Base-by-base conservation (phyloP, 2,113 vertebrate species). In the Dunckerocampus dactyliophorus region DNA sequence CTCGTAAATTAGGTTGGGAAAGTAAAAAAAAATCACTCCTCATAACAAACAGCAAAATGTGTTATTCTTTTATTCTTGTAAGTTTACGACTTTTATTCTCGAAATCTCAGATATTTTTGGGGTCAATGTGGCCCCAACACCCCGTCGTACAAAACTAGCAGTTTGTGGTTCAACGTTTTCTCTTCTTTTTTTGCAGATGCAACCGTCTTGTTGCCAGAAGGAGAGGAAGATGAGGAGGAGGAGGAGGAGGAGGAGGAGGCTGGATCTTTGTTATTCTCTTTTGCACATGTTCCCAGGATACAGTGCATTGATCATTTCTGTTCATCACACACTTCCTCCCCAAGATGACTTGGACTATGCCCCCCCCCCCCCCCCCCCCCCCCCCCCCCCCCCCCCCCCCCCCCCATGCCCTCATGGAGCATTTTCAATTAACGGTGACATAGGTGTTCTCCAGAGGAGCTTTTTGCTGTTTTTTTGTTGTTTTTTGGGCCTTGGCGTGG, bases 221-320 rank as follows among this genome's bases (percentile, higher is more conserved):
- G 62, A 62, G 66, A 64, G 15, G 61, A 75, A 63, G 24, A 63
- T 62, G 59, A 74, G 42, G 66, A 75, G 34, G 47, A 37, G 15
- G 67, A 78, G 59, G 50, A 69, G 16, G 54, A 57, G n/a, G 43
- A 62, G 48, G 56, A 65, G 75, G 70, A 74, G 47, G 60, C 47
- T 19, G 60, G 82, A 72, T 89, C 83, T 85, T 89, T 85, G 82
- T 85, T 84, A 4, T 88, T 89, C 88, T 90, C 87, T 91, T 91
- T 90, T 91, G 89, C 91, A 91, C 90, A 90, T 88, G 88, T 90
- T 85, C 79, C 74, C 60, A 90, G 87, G 87, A 90, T 86, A 82
- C 88, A 82, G 89, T 91, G 89, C 88, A 91, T 89, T 78, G 81
- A 88, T 90, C 87, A 89, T 88, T 87, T 89, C 50, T 85, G 85